Evolutionary conservation across 1,140 invertebrate genomes (phyloP), one percentile per base, ranked within the genome.

Genomic region (Brachystomella parvula): DNA sequence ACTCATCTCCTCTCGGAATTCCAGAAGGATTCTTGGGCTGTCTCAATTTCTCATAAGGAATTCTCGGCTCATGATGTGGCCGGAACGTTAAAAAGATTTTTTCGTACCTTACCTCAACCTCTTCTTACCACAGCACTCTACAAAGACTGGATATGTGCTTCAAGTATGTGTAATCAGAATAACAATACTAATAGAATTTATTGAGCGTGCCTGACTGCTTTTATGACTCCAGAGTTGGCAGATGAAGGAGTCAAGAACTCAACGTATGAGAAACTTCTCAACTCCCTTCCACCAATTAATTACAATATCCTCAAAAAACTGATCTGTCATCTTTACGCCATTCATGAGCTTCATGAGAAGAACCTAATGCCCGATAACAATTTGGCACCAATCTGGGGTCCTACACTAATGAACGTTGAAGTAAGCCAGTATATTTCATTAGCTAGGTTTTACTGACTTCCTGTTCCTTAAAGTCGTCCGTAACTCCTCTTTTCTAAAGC

Each of bases 61-160:
- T 89, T 88, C 74, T 84, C 84, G 0, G 90, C 92, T 72, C 88
- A 93, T 78, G 92, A 94, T 74, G 90, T 94, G 1, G 87, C 90
- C 2, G 89, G 86, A 32, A 88, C 86, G 6, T 78, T 94, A 0
- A 93, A 94, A 75, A 79, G 89, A 71, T 94, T 92, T 75, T 87
- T 94, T 72, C 79, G 90, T 49, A 87, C 88, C 72, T 77, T 91
- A 32, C 87, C 89, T 0, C 86, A 90, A 70, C 84, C 88, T 30
- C 74, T 90, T 28, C 78, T 91, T 59, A 82, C 83, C 61, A 77
- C 78, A 65, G 78, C 76, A 67, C 81, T 81, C 70, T 83, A 85
- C 68, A 74, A 76, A 58, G 73, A 79, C 39, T 81, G 84, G 73
- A 81, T 84, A 58, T 76, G 73, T 24, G 74, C 76, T 2, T 67